Evolutionary conservation across 2,113 vertebrate species (phyloP), one percentile per base, ranked within the genome.

Genomic region (Pteropus alecto): DNA sequence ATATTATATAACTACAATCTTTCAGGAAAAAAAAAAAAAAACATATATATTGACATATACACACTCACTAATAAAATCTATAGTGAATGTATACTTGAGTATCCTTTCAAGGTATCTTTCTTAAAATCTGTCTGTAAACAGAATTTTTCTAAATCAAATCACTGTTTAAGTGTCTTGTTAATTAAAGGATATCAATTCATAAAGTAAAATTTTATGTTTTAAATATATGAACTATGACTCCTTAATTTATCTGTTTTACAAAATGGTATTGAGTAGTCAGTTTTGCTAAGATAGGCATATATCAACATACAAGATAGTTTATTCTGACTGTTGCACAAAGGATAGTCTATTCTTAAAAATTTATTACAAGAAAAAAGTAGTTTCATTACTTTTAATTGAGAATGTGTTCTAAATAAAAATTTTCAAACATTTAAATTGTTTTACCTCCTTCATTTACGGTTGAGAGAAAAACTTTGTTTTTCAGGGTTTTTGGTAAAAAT

Each of bases 111-210:
- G 38, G 63, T 46, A 82, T 86, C 13, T 78, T 96, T 83, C 46
- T 77, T 86, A 90, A 97, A 89, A 92, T 78, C 10, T 77, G 10
- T 92, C 6, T n/a, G 3, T 58, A 68, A 78, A 38, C 10, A 63
- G 43, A 87, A 95, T 63, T 96, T 89, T 46, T 87, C 7, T 46
- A 95, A 54, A 46, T 82, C 41, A 96, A 84, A 90, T 74, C 35
- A 67, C 38, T 71, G 46, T 78, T 61, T 51, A 67, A 26, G 8
- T 71, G 9, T 82, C 87, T 56, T 85, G 21, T 90, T 90, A 86
- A 82, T 46, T 51, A 93, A 92, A 92, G 33, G 16, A 70, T 83
- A 71, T 54, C 33, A 24, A 51, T 81, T 87, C 90, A 84, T 81
- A 93, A 94, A 84, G 38, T 68, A 71, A 94, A 92, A 82, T 54